phyloP scores from a whole-genome alignment of 2,113 vertebrate genomes.

The Phoxinus phoxinus region DNA sequence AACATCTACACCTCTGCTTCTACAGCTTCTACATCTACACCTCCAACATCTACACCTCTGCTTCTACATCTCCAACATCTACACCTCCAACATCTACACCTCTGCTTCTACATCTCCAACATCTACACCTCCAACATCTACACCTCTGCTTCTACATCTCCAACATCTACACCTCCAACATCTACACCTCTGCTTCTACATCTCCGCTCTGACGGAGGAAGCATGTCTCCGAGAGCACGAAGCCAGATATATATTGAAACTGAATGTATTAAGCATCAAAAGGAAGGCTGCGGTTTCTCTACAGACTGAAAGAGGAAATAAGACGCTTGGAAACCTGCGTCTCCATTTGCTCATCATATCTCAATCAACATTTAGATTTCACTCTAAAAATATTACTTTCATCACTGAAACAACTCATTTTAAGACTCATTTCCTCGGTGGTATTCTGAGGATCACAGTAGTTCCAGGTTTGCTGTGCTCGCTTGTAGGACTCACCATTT shows the following conservation, averaged over 20 bases:
- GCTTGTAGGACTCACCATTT: background rate
- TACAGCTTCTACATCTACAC: too few species aligned
- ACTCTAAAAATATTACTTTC: background rate
- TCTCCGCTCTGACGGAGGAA: too few species aligned
- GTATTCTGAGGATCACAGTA: background rate
- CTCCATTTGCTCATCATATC: background rate
- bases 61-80: too few species aligned
- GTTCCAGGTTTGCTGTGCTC: background rate
- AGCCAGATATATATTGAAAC: background rate
- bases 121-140: too few species aligned
- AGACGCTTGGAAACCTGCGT: background rate
- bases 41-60: too few species aligned
- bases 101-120: too few species aligned
- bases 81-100: too few species aligned
- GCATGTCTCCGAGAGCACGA: background rate
- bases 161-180: too few species aligned
- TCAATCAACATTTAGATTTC: background rate
- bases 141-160: too few species aligned
- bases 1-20: too few species aligned
- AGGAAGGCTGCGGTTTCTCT: constrained; percentile 48
- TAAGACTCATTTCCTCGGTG: background rate
- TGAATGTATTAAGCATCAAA: constrained; percentile 19
- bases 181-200: too few species aligned
- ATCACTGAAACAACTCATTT: background rate
- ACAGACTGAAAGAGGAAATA: constrained; percentile 40